Conservation (phyloP, 2,113 vertebrate genomes). For the Tor tambroides region DNA sequence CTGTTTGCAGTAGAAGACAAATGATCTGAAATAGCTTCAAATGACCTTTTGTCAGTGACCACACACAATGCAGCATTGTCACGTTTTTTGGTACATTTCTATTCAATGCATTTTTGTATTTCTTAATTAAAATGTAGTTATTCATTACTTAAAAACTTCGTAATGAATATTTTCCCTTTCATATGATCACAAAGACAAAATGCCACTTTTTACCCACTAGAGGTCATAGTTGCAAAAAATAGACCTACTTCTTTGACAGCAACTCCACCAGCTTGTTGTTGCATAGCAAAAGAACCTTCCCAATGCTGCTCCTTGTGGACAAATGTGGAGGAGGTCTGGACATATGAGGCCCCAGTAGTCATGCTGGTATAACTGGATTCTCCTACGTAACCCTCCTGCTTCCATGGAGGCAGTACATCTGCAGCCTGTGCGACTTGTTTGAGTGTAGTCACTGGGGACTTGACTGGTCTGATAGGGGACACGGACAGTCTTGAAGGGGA, state of each 20-base stretch:
- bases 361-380: slow-evolving; percentile 78
- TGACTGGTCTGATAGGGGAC: slow-evolving; percentile 87
- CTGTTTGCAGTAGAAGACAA: not conserved
- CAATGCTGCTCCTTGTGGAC: slow-evolving; percentile 79
- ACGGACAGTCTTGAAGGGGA: slow-evolving; percentile 87
- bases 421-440: slow-evolving; percentile 66
- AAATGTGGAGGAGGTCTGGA: slow-evolving; percentile 75
- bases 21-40: not conserved
- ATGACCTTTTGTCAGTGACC: not conserved
- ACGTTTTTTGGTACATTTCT: not conserved
- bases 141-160: not conserved
- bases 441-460: slow-evolving; percentile 80
- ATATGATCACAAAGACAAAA: not conserved
- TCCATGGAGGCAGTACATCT: slow-evolving; percentile 94
- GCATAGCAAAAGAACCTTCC: slow-evolving; percentile 79
- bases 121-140: not conserved
- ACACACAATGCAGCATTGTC: not conserved
- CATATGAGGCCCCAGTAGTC: slow-evolving; percentile 73
- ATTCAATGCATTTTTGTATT: not conserved
- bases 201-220: slow-evolving; percentile 43
- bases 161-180: not conserved
- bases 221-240: slow-evolving; percentile 26
- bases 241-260: slow-evolving; percentile 66
- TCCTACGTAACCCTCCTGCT: slow-evolving; percentile 79
- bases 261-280: slow-evolving; percentile 77